Base-by-base conservation (phyloP, 1,140 invertebrate genomes). In the Caenorhabditis briggsae region DNA sequence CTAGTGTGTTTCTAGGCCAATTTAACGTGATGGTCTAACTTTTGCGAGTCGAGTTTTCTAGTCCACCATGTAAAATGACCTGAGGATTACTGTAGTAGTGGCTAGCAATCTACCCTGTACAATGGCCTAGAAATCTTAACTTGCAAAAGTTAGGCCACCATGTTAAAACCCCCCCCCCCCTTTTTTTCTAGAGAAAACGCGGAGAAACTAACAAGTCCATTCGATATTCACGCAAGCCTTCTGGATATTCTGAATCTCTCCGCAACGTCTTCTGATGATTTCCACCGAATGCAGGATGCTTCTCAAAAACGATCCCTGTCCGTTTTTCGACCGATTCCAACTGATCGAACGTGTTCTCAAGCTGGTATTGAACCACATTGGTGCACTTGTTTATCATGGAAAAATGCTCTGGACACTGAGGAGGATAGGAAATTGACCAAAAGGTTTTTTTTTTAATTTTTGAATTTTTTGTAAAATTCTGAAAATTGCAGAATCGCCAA, bases 311-410 rank as follows among this genome's bases (percentile, higher is more conserved):
- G 93, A 83, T 92, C 92, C 8, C 91, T 93, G 0, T 94, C 92
- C 64, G 89, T 93, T 1, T 92, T 94, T 48, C 83, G 90, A 46
- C 89, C 92, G 83, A 92, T 94, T 64, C 92, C 93, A 1, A 23
- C 85, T 11, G 87, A 90, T 20, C 88, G 93, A 83, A 91, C 91
- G 41, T 94, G 93, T 74, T 85, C 82, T 23, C 88, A 91, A 43
- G 96, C 96, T 6, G 96, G 95, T 46, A 96, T 98, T 82, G 96
- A 96, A 91, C 95, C 96, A 0, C 97, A 98, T 93, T 98, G 97
- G 97, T 98, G 97, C 90, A 95, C 96, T 20, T 98, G 97, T 90
- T 93, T 97, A 6, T 94, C 94, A 8, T 97, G 96, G 96, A 90
- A 95, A 89, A 90, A 93, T 88, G 91, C 95, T 2, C 83, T 92